A percentile compares a stretch with the other conserved stretches of the same genome.
Conservation (phyloP, 1,140 invertebrate genomes). For the Batillaria attramentaria region DNA sequence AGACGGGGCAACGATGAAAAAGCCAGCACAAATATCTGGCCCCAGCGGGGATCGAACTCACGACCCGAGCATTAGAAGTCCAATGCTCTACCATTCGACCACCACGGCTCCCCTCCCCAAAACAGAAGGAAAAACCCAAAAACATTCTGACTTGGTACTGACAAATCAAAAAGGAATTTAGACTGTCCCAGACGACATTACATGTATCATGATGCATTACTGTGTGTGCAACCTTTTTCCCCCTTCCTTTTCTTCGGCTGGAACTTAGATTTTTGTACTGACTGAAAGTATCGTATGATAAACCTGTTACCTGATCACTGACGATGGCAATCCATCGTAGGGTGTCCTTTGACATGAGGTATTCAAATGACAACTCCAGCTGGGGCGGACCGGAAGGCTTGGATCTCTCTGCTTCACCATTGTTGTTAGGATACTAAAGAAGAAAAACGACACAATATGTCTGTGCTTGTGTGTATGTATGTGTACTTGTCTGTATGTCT, state of each 20-base stretch:
- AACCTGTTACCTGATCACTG: slow-evolving; percentile 76
- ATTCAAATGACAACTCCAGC: slow-evolving; percentile 94
- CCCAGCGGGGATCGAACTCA: too few species aligned
- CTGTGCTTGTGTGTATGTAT: too few species aligned
- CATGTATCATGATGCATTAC: too few species aligned
- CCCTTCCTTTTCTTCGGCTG: too few species aligned
- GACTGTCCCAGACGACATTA: too few species aligned
- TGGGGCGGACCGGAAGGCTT: slow-evolving; percentile 51
- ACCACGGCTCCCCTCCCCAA: neutral
- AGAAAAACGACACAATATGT: neutral
- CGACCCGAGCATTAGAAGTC: too few species aligned
- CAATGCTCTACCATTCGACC: too few species aligned
- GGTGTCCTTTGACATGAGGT: slow-evolving; percentile 92
- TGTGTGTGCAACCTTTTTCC: too few species aligned
- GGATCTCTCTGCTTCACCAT: slow-evolving; percentile 41
- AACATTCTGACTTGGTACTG: neutral
- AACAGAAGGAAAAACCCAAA: slow-evolving; percentile 11
- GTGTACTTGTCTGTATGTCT: neutral
- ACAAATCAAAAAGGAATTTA: neutral
- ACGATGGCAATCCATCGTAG: slow-evolving; percentile 93
- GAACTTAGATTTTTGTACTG: too few species aligned
- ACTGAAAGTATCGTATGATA: too few species aligned
- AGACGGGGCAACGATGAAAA: too few species aligned
- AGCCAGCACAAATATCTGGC: too few species aligned
- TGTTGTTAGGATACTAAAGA: slow-evolving; percentile 33